phyloP scores from a whole-genome alignment of 2,888 invertebrate genomes.

The Azorinus chamasolen region DNA sequence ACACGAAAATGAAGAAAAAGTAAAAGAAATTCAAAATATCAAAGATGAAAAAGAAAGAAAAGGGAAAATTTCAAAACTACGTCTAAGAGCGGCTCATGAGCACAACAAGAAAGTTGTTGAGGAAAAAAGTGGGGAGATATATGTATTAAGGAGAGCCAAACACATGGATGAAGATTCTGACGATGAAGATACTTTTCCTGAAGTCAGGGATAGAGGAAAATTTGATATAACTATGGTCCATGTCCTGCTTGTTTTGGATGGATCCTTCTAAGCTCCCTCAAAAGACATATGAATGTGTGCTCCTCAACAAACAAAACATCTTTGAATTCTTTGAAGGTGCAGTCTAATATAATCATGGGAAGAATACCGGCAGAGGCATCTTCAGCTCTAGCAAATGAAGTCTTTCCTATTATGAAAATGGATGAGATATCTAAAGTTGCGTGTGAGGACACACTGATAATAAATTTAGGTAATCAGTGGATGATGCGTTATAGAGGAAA shows the following conservation, averaged over 20 bases:
- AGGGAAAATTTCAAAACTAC: constrained; percentile 18
- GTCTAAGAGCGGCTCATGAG: constrained; percentile 31
- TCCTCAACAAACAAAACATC: neutral
- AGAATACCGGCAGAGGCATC: constrained; percentile 34
- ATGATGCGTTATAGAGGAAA: constrained; percentile 40
- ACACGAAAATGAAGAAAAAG: constrained; percentile 32
- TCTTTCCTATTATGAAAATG: constrained; percentile 51
- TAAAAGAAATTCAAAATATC: constrained; percentile 25
- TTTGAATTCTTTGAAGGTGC: constrained; percentile 23
- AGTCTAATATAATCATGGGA: constrained; percentile 45
- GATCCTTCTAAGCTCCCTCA: constrained; percentile 22
- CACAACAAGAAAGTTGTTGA: constrained; percentile 29
- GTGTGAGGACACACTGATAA: constrained; percentile 33
- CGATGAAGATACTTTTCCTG: constrained; percentile 1
- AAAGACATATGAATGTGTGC: constrained; percentile 43
- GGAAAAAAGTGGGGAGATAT: constrained; percentile 41
- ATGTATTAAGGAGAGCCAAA: constrained; percentile 23
- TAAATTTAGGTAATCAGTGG: constrained; percentile 41
- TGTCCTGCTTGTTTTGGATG: constrained; percentile 57
- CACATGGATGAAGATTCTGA: constrained; percentile 10
- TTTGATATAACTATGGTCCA: constrained; percentile 47
- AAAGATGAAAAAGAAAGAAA: constrained; percentile 35
- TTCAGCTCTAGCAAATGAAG: constrained; percentile 39
- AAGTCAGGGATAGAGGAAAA: neutral
- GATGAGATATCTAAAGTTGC: constrained; percentile 47